These are phyloP conservation scores for Engystomops pustulosus DNA, from an alignment of 2,113 vertebrate genomes.

Conservation along the genomic window DNA sequence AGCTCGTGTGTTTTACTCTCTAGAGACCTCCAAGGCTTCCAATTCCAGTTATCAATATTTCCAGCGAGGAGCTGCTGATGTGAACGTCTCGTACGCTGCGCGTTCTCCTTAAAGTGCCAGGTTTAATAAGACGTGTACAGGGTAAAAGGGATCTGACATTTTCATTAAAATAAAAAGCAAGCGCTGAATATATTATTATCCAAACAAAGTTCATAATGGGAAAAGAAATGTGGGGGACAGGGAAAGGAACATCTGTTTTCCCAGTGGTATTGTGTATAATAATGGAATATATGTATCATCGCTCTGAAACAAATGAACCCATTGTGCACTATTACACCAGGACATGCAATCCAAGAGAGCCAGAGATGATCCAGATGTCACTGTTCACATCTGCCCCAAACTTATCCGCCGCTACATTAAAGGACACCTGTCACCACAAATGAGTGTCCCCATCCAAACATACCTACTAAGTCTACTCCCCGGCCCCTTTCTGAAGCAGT, in stretches of 20 bases:
- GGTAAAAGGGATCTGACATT: not conserved
- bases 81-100: not conserved
- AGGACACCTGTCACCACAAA: too few species aligned
- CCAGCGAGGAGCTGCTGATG: not conserved
- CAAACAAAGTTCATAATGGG: not conserved
- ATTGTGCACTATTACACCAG: not conserved
- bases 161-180: not conserved
- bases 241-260: slow-evolving; percentile 3
- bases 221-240: not conserved
- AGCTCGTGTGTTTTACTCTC: not conserved
- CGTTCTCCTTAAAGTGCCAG: slow-evolving; percentile 1
- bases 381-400: not conserved
- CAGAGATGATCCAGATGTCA: not conserved
- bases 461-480: too few species aligned
- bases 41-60: slow-evolving; percentile 43
- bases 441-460: too few species aligned
- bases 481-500: too few species aligned
- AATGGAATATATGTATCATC: not conserved
- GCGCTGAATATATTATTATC: not conserved
- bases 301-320: not conserved
- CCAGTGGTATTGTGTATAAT: not conserved
- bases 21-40: slow-evolving; percentile 21
- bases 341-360: not conserved
- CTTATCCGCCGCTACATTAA: not conserved
- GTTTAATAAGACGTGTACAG: not conserved